Evolutionary conservation across 2,888 invertebrate species (phyloP).

Genomic region (Meghimatium bilineatum): DNA sequence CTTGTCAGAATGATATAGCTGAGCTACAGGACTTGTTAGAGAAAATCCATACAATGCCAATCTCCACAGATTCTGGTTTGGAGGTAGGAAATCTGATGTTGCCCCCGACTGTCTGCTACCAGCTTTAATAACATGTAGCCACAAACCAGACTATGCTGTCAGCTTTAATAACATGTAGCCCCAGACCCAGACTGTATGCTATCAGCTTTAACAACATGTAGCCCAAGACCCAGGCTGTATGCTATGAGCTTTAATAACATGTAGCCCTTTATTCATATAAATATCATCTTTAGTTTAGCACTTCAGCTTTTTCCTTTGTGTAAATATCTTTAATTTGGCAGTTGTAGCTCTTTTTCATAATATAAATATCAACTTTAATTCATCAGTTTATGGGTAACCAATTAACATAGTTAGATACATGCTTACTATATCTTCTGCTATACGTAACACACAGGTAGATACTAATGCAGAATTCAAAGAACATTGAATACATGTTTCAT

Average conservation of each 20-base stretch:
- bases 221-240: not conserved
- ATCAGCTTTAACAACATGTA: not conserved
- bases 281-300: not conserved
- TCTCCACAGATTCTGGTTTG: slow-evolving; percentile 55
- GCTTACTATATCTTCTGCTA: not conserved
- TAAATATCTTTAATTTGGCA: too few relatives aligned
- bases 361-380: not conserved
- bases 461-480: too few relatives aligned
- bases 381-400: not conserved
- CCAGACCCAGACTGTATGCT: too few relatives aligned
- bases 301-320: too few relatives aligned
- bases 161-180: too few relatives aligned
- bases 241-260: not conserved
- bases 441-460: not conserved
- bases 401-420: not conserved
- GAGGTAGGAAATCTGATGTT: slow-evolving; percentile 56
- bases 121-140: too few relatives aligned
- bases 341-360: not conserved
- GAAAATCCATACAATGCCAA: slow-evolving; percentile 63
- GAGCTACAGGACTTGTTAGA: slow-evolving; percentile 83
- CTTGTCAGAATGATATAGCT: slow-evolving; percentile 84
- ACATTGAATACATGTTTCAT: too few relatives aligned
- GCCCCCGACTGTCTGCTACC: too few relatives aligned
- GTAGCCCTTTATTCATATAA: not conserved
- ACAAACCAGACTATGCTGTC: too few relatives aligned